Evolutionary conservation across 2,113 vertebrate genomes (phyloP), one percentile per base, ranked within the genome.

Genomic region (Tupaia chinensis): DNA sequence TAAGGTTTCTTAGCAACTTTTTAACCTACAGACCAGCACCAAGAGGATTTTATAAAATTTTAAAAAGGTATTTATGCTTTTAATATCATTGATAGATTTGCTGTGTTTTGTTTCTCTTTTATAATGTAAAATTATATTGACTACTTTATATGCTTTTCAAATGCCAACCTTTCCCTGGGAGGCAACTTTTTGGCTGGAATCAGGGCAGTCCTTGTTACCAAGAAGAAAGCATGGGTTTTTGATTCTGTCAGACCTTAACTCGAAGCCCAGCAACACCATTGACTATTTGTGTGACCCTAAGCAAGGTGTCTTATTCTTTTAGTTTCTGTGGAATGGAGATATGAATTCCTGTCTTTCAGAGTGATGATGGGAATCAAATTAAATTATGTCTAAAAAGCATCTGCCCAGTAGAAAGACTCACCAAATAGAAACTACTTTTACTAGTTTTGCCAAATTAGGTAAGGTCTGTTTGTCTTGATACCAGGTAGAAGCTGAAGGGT

Each of bases 371-470:
- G 11, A n/a, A 79, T 66, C 16, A 74, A 87, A 60, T 66, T 78
- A 89, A 23, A 9, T 87, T 20, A 72, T 87, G 6, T 87, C 14
- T 89, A 5, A 23, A 88, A 34, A 80, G 32, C 14, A 79, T 1
- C 19, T 91, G 20, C 27, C 14, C 16, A 88, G 60, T n/a, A 68
- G 1, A 77, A 8, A 65, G 63, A 91, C 17, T 87, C 17, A 89
- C 80, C 12, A 92, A 68, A 87, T 72, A 32, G 63, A 23, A 86
- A 78, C 32, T 69, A 72, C 72, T 94, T 83, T 91, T 83, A 83
- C 87, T 83, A 73, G 76, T 77, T 74, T 22, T 81, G 23, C 7
- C 23, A 89, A 12, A 83, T 2, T 87, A 9, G 5, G 27, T 58
- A 8, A 13, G 2, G 34, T n/a, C 27, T 72, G 25, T 87, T 94